Conservation (phyloP, 2,888 invertebrate species). For the Zaprionus bogoriensis region DNA sequence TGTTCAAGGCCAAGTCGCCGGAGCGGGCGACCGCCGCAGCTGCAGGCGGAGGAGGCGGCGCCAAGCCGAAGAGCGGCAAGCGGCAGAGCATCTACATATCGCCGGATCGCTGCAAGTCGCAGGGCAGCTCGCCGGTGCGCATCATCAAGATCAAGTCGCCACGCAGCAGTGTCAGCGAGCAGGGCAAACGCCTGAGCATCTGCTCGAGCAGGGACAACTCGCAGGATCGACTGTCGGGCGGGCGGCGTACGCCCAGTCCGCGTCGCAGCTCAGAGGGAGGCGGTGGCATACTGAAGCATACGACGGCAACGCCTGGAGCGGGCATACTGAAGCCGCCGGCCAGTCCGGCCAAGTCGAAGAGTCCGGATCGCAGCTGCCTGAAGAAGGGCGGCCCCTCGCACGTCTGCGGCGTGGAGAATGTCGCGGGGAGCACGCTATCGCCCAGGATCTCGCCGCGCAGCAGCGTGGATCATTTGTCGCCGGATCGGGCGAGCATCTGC, state of each 20-base stretch:
- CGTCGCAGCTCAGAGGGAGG: slow-evolving; percentile 81
- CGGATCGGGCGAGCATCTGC: slow-evolving; percentile 79
- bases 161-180: slow-evolving; percentile 85
- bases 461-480: slow-evolving; percentile 82
- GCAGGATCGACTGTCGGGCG: slow-evolving; percentile 78
- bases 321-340: slow-evolving; percentile 81
- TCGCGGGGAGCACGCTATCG: slow-evolving; percentile 63
- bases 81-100: slow-evolving; percentile 86
- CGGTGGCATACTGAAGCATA: slow-evolving; percentile 81
- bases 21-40: slow-evolving; percentile 45
- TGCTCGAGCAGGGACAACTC: slow-evolving; percentile 81
- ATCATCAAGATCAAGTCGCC: slow-evolving; percentile 84
- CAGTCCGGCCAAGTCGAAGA: slow-evolving; percentile 81
- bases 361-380: slow-evolving; percentile 82
- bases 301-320: slow-evolving; percentile 57
- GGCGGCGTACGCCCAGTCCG: slow-evolving; percentile 81
- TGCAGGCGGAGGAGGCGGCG: slow-evolving; percentile 20
- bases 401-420: slow-evolving; percentile 77
- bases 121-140: slow-evolving; percentile 82
- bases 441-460: slow-evolving; percentile 81
- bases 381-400: slow-evolving; percentile 81
- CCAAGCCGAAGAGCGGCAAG: slow-evolving; percentile 69
- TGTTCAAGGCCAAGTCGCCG: slow-evolving; percentile 81
- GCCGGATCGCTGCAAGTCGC: slow-evolving; percentile 82
- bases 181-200: slow-evolving; percentile 79